Conservation (phyloP, 2,113 vertebrate genomes). For the Proterorhinus semilunaris region DNA sequence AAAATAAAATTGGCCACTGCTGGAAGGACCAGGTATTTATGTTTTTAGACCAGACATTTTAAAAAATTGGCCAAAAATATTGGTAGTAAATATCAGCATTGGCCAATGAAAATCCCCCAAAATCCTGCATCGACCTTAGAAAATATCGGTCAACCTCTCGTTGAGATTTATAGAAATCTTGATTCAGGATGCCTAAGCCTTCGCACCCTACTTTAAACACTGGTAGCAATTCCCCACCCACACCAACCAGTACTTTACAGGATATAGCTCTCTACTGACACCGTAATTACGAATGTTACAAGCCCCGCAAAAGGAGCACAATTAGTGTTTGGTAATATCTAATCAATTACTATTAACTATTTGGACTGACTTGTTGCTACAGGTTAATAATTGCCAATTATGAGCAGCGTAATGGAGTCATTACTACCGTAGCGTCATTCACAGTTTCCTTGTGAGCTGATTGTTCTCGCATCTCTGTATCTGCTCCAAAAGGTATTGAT, state of each 20-base stretch:
- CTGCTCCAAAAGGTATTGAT: constrained; percentile 34
- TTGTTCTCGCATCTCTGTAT: constrained; percentile 24
- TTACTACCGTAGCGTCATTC: constrained; percentile 55
- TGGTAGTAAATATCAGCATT: too few species aligned
- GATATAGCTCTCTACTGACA: constrained; percentile 43
- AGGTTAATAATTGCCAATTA: constrained; percentile 68
- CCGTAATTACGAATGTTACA: constrained; percentile 59
- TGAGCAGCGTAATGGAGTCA: constrained; percentile 54
- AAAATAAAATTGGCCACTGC: too few species aligned
- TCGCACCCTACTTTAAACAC: constrained; percentile 8
- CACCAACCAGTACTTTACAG: constrained; percentile 52
- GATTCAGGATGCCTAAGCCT: too few species aligned
- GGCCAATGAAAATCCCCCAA: too few species aligned
- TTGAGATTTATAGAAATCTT: too few species aligned
- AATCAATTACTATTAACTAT: constrained; percentile 69
- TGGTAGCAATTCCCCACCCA: constrained; percentile 41
- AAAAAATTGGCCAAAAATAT: too few species aligned
- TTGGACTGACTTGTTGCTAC: constrained; percentile 55
- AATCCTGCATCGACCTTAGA: too few species aligned
- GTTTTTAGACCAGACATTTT: too few species aligned
- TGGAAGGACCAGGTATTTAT: too few species aligned
- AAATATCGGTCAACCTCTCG: too few species aligned
- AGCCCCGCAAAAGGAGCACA: constrained; percentile 40
- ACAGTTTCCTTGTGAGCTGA: constrained; percentile 17
- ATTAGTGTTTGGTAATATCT: constrained; percentile 59